phyloP scores from a whole-genome alignment of 2,113 vertebrate species.

The Cyanoderma ruficeps region DNA sequence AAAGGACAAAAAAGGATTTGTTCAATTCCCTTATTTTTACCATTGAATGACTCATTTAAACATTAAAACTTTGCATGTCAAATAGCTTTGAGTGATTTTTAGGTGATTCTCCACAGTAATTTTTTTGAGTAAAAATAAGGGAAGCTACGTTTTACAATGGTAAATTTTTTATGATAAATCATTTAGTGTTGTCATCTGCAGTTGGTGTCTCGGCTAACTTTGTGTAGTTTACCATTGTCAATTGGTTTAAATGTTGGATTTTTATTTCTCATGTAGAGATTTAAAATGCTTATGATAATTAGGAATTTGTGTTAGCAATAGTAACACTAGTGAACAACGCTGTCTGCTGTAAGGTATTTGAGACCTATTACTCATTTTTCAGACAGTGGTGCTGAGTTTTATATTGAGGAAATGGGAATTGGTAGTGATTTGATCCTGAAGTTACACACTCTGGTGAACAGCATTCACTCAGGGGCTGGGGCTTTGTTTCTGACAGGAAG shows the following conservation, averaged over 20 bases:
- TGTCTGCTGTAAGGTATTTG: neutral
- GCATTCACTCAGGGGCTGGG: neutral
- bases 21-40: neutral
- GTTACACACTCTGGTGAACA: neutral
- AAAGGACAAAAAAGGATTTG: neutral
- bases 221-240: neutral
- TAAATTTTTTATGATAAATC: neutral
- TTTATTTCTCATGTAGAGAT: neutral
- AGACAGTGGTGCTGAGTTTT: neutral
- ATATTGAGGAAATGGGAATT: neutral
- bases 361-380: neutral
- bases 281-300: neutral
- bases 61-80: neutral
- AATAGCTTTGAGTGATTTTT: neutral
- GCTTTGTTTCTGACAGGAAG: conserved; percentile 78
- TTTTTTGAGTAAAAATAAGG: neutral
- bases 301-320: neutral
- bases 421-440: neutral
- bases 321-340: neutral
- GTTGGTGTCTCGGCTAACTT: neutral
- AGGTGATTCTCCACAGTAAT: neutral
- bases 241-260: neutral
- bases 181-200: neutral
- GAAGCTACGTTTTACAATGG: neutral
- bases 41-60: neutral